These are phyloP conservation scores for Philaethria dido DNA, from an alignment of 2,888 invertebrate genomes.

Conservation along the genomic window DNA sequence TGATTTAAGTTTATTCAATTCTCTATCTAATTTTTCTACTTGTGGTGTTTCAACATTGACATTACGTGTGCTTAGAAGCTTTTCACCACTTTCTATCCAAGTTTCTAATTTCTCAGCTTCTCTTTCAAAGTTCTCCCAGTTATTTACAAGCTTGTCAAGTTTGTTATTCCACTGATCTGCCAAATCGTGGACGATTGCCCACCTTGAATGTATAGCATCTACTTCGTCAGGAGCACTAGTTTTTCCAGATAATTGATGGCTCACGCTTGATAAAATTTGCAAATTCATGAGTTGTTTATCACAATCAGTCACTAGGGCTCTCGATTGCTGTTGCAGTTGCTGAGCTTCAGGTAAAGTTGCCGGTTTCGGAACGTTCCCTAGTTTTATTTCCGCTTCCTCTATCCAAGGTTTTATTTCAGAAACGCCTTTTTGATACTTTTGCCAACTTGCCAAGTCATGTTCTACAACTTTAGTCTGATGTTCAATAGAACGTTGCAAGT, in stretches of 20 bases:
- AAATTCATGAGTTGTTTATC: slow-evolving; percentile 89
- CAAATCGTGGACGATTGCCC: slow-evolving; percentile 92
- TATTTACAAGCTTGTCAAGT: slow-evolving; percentile 89
- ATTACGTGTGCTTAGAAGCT: slow-evolving; percentile 82
- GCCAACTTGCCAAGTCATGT: slow-evolving; percentile 92
- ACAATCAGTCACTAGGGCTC: slow-evolving; percentile 90
- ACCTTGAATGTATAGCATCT: slow-evolving; percentile 91
- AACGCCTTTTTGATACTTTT: slow-evolving; percentile 91
- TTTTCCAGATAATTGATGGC: slow-evolving; percentile 89
- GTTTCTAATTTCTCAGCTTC: slow-evolving; percentile 90
- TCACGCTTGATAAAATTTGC: slow-evolving; percentile 88
- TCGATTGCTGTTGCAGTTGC: slow-evolving; percentile 88
- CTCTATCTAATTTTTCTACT: slow-evolving; percentile 89
- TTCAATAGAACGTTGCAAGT: slow-evolving; percentile 89
- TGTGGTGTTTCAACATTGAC: slow-evolving; percentile 87
- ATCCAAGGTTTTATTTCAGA: slow-evolving; percentile 94
- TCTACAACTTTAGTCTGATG: slow-evolving; percentile 90
- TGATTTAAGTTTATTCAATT: slow-evolving; percentile 89
- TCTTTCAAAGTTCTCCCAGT: slow-evolving; percentile 92
- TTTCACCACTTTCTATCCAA: slow-evolving; percentile 89
- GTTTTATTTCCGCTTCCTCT: slow-evolving; percentile 92
- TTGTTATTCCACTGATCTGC: slow-evolving; percentile 91
- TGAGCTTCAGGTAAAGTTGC: slow-evolving; percentile 91
- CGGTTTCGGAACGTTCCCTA: slow-evolving; percentile 90
- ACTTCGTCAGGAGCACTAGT: slow-evolving; percentile 92